Base-by-base conservation (phyloP, 2,888 invertebrate genomes). In the Linyphia triangularis region DNA sequence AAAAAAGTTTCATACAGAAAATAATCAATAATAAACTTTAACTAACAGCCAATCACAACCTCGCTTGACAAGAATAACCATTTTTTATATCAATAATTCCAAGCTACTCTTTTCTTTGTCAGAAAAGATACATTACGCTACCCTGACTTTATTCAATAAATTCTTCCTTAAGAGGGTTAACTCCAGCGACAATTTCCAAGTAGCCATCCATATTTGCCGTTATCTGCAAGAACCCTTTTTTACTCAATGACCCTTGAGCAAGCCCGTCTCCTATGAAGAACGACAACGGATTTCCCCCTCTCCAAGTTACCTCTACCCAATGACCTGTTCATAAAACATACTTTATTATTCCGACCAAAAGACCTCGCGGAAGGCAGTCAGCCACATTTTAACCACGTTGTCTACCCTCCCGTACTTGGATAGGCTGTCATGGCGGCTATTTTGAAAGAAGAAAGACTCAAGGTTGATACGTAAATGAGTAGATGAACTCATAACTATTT, bases 251-350 rank as follows among this genome's bases (percentile, higher is more conserved):
- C 51, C 51, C 51, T 51, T 51, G 51, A 51, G 51, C n/a, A 51
- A 51, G n/a, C 16, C 9, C n/a, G 51, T 51, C 51, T n/a, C 16
- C 51, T 16, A 51, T 51, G n/a, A 51, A n/a, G n/a, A 51, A 16
- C 13, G n/a, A 51, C 51, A 51, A 10, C 13, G n/a, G n/a, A 51
- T 51, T 13, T 5, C n/a, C 51, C 7, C 16, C n/a, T 16, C 51
- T n/a, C n/a, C 13, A n/a, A n/a, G n/a, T n/a, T 51, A n/a, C 51
- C 33, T 61, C 33, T 61, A 33, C 61, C 37, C 61, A 77, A 77
- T 63, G 77, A 37, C 77, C 77, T 73, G 73, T 73, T 63, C 77
- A 77, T 77, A 77, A 77, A 77, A 40, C 63, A 77, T 63, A 67
- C 67, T 79, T 67, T 67, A 79, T 79, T 67, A 79, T 79, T 51